A percentile compares a stretch with the other conserved stretches of the same genome.
Conservation (phyloP, 2,797 vertebrate species). For the Aphelocoma californica region DNA sequence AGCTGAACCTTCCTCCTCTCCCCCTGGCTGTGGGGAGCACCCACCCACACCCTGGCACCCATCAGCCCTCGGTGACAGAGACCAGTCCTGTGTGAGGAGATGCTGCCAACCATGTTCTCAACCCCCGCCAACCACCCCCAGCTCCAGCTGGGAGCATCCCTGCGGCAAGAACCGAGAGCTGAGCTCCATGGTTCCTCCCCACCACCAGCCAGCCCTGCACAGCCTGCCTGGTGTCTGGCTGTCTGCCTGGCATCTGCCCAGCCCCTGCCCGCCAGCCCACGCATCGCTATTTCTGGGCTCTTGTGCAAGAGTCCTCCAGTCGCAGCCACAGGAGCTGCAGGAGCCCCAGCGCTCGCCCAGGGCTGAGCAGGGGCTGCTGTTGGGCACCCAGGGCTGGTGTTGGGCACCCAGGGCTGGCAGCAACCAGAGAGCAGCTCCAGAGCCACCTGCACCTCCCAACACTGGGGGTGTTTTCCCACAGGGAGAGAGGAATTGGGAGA, state of each 20-base stretch:
- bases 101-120: not conserved
- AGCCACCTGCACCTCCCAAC: not conserved
- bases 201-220: not conserved
- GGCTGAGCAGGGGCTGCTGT: not conserved
- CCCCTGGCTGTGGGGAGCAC: not conserved
- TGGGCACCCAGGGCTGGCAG: not conserved
- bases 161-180: not conserved
- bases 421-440: not conserved
- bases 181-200: not conserved
- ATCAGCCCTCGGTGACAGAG: not conserved
- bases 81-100: not conserved
- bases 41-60: not conserved
- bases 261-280: conserved; percentile 42
- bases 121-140: not conserved
- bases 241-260: conserved; percentile 54
- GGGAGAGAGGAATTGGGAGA: not conserved
- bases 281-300: conserved; percentile 54
- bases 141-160: conserved; percentile 9
- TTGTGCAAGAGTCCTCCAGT: conserved; percentile 59
- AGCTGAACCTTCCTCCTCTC: not conserved
- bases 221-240: conserved; percentile 38
- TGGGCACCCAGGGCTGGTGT: not conserved
- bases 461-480: not conserved
- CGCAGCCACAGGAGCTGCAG: not conserved
- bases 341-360: not conserved